phyloP scores from a whole-genome alignment of 1,140 invertebrate genomes.

The Plodia interpunctella region DNA sequence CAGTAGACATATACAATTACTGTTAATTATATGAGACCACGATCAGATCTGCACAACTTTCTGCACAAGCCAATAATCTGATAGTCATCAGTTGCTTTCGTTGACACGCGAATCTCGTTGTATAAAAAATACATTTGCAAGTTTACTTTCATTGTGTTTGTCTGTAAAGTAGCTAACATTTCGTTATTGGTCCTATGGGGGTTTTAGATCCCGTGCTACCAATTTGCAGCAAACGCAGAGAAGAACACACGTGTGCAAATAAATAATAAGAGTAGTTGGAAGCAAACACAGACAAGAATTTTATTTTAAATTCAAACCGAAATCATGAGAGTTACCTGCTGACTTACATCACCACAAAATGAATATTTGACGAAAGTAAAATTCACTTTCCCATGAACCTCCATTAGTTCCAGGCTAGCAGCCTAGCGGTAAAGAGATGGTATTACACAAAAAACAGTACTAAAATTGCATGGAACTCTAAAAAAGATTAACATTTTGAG shows the following conservation, averaged over 20 bases:
- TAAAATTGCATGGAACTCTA: background rate
- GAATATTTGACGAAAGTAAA: background rate
- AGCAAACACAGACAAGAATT: too few relatives aligned
- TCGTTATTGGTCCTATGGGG: too few relatives aligned
- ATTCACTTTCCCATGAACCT: background rate
- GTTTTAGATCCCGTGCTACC: too few relatives aligned
- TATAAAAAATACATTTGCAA: background rate
- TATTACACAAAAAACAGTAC: background rate
- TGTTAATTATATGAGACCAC: background rate
- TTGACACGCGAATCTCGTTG: background rate
- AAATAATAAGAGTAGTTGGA: too few relatives aligned
- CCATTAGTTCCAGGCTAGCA: conserved; percentile 3
- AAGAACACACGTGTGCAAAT: too few relatives aligned
- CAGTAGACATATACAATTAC: background rate
- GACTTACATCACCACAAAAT: background rate
- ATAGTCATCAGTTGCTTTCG: background rate
- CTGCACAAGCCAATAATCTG: background rate
- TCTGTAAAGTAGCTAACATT: too few relatives aligned
- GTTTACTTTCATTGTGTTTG: background rate
- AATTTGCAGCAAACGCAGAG: too few relatives aligned
- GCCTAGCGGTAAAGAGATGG: background rate
- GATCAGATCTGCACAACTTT: background rate
- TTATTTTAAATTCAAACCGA: too few relatives aligned
- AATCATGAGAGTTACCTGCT: too few relatives aligned
- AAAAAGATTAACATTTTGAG: background rate